These are phyloP conservation scores for Idaea aversata DNA, from an alignment of 2,888 invertebrate genomes.

Conservation along the genomic window DNA sequence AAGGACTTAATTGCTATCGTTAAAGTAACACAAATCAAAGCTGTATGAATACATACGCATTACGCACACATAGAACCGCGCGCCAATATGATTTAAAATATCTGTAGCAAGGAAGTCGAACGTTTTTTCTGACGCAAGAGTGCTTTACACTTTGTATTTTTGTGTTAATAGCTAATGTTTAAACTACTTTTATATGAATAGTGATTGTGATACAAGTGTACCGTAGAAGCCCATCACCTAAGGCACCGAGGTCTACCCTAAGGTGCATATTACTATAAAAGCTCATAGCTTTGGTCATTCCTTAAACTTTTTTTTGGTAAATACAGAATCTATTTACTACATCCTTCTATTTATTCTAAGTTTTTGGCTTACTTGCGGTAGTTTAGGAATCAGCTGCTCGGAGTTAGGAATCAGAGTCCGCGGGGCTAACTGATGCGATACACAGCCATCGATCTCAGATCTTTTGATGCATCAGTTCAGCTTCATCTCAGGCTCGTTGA, in stretches of 20 bases:
- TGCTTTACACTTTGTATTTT: not conserved
- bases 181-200: constrained; percentile 19
- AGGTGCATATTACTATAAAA: constrained; percentile 53
- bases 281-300: constrained; percentile 77
- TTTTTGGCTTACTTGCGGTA: constrained; percentile 60
- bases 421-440: not conserved
- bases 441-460: constrained; percentile 4
- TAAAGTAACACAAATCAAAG: too few relatives aligned
- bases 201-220: constrained; percentile 4
- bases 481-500: not conserved
- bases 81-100: constrained; percentile 44
- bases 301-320: constrained; percentile 58
- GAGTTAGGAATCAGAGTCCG: not conserved
- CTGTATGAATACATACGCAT: too few relatives aligned
- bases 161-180: too few relatives aligned
- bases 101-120: constrained; percentile 30
- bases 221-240: constrained; percentile 4
- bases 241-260: constrained; percentile 18
- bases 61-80: too few relatives aligned
- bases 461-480: constrained; percentile 3
- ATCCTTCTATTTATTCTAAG: constrained; percentile 46
- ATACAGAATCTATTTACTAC: constrained; percentile 49
- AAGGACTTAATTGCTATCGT: too few relatives aligned
- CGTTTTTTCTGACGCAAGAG: not conserved
- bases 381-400: not conserved